A percentile compares a stretch with the other conserved stretches of the same genome.
These are phyloP conservation scores for Melanotaenia pygmaea DNA, from an alignment of 2,797 vertebrate species.

Conservation along the genomic window DNA sequence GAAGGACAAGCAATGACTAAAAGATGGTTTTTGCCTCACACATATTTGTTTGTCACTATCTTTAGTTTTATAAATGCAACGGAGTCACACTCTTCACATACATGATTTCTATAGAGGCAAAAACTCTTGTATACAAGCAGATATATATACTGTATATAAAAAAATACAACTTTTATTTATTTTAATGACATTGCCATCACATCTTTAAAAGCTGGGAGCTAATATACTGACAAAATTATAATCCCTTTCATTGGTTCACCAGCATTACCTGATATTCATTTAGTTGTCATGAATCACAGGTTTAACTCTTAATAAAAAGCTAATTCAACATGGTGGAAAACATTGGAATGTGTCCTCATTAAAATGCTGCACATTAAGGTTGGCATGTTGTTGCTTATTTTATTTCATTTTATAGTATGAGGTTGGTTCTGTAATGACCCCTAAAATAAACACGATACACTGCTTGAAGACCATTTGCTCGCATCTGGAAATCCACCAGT, in stretches of 20 bases:
- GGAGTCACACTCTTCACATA: not conserved
- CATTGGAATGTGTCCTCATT: conserved; percentile 38
- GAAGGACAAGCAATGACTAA: not conserved
- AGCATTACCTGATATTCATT: conserved; percentile 28
- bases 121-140: not conserved
- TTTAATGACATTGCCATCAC: not conserved
- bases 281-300: conserved; percentile 34
- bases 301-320: conserved; percentile 47
- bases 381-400: not conserved
- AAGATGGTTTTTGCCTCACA: not conserved
- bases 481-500: conserved; percentile 19
- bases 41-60: not conserved
- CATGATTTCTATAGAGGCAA: not conserved
- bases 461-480: conserved; percentile 19
- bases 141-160: not conserved
- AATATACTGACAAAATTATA: conserved; percentile 17
- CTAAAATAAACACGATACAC: not conserved
- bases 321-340: conserved; percentile 45
- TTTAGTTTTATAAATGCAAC: not conserved
- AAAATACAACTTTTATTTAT: not conserved
- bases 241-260: conserved; percentile 35
- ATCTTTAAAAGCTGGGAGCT: conserved; percentile 2
- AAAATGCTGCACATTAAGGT: conserved; percentile 24
- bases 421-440: conserved; percentile 10
- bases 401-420: not conserved